Conservation (phyloP, 2,888 invertebrate genomes). For the Schizaphis graminum region DNA sequence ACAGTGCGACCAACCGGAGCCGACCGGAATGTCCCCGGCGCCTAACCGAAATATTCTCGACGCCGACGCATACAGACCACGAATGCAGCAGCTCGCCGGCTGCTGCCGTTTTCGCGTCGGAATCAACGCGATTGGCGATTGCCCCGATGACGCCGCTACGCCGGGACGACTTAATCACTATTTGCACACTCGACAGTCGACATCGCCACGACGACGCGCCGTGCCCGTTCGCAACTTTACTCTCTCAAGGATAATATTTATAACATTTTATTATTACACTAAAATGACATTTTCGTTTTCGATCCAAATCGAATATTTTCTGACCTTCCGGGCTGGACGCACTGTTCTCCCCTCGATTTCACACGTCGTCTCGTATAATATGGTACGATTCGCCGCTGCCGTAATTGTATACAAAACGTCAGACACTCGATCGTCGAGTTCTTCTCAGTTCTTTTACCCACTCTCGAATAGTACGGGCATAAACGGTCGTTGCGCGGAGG, state of each 20-base stretch:
- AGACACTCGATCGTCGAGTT: not conserved
- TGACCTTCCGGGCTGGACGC: conserved; percentile 11
- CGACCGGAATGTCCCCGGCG: not conserved
- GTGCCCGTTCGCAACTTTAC: too few relatives aligned
- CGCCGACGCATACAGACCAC: not conserved
- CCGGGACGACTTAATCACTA: not conserved
- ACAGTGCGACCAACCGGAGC: conserved; percentile 36
- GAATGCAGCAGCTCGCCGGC: not conserved
- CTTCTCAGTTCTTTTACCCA: not conserved
- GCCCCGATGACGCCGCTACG: not conserved
- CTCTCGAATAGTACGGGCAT: not conserved
- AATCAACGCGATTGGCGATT: not conserved
- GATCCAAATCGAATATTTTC: not conserved
- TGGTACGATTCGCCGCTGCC: not conserved
- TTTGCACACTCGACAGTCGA: too few relatives aligned
- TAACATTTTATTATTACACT: not conserved
- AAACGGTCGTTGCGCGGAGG: not conserved
- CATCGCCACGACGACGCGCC: too few relatives aligned
- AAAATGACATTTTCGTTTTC: not conserved
- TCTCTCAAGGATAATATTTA: too few relatives aligned
- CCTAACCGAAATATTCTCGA: not conserved
- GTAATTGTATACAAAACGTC: not conserved
- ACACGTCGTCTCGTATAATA: not conserved
- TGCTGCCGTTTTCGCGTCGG: not conserved
- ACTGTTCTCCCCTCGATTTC: conserved; percentile 5